Conservation (phyloP, 2,797 vertebrate genomes). For the Pachyuromys duprasi region DNA sequence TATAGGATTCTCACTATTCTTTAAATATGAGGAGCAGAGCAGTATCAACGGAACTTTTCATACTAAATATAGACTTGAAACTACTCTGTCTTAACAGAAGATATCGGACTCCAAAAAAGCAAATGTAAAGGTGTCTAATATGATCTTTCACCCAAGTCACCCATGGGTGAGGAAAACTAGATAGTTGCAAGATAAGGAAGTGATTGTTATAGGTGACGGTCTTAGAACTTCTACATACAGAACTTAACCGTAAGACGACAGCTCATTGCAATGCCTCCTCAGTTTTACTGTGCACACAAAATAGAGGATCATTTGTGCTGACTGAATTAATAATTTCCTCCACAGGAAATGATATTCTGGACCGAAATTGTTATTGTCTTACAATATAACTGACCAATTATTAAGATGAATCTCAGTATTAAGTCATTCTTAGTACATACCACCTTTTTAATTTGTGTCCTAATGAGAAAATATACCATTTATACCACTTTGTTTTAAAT, state of each 20-base stretch:
- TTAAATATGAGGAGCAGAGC: not conserved
- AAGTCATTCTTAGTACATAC: not conserved
- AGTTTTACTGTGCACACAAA: constrained; percentile 23
- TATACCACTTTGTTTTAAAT: constrained; percentile 52
- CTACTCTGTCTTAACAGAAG: not conserved
- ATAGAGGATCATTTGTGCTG: constrained; percentile 30
- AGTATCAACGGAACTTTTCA: not conserved
- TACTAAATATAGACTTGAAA: constrained; percentile 9
- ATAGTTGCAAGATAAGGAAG: not conserved
- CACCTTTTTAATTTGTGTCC: constrained; percentile 36
- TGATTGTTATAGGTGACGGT: not conserved
- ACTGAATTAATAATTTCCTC: constrained; percentile 35
- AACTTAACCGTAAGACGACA: not conserved
- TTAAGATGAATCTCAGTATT: constrained; percentile 1
- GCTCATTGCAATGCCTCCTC: not conserved
- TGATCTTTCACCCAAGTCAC: not conserved
- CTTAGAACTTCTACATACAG: not conserved
- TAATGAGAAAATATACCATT: constrained; percentile 19
- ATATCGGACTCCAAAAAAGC: not conserved
- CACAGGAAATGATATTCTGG: constrained; percentile 12
- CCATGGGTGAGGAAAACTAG: not conserved
- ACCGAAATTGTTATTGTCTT: constrained; percentile 44
- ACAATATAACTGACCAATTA: constrained; percentile 25
- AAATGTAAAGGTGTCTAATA: not conserved
- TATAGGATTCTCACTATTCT: not conserved